Percentiles rank a stretch among this genome's conserved stretches.
phyloP scores from a whole-genome alignment of 92 coral and sea anemone genomes.

The Desmophyllum pertusum region DNA sequence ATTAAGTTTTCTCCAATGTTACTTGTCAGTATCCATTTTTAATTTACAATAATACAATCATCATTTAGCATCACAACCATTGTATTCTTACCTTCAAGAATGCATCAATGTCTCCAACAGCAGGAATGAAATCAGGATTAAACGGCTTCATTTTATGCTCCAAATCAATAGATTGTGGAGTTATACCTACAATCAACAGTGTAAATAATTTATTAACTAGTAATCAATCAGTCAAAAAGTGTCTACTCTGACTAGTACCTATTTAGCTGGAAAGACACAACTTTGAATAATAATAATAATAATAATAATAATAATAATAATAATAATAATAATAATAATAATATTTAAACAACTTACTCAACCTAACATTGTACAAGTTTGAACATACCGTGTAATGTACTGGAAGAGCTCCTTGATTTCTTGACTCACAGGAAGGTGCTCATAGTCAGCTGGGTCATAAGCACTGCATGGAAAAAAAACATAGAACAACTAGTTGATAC shows the following conservation, averaged over 20 bases:
- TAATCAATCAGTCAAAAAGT: too few species aligned
- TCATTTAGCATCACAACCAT: not conserved
- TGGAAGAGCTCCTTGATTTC: constrained; percentile 97
- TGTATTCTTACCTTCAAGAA: constrained; percentile 79
- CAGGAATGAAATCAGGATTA: constrained; percentile 97
- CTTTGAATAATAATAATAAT: too few species aligned
- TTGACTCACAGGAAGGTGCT: constrained; percentile 94
- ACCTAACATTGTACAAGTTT: not conserved
- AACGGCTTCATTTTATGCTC: constrained; percentile 96
- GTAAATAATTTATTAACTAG: not conserved
- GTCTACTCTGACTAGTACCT: too few species aligned
- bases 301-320: too few species aligned
- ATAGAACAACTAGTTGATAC: too few species aligned
- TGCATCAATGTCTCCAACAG: constrained; percentile 99
- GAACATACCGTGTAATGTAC: constrained; percentile 80
- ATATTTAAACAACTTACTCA: not conserved
- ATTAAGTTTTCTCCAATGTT: too few species aligned
- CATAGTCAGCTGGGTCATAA: constrained; percentile 98
- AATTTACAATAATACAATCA: not conserved
- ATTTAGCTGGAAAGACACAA: too few species aligned
- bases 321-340: too few species aligned
- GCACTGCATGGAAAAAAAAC: constrained; percentile 58
- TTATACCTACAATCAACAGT: constrained; percentile 60
- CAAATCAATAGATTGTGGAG: constrained; percentile 94
- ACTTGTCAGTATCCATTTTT: too few species aligned